These are phyloP conservation scores for Remorina albescens DNA, from an alignment of 2,797 vertebrate genomes.

Conservation along the genomic window DNA sequence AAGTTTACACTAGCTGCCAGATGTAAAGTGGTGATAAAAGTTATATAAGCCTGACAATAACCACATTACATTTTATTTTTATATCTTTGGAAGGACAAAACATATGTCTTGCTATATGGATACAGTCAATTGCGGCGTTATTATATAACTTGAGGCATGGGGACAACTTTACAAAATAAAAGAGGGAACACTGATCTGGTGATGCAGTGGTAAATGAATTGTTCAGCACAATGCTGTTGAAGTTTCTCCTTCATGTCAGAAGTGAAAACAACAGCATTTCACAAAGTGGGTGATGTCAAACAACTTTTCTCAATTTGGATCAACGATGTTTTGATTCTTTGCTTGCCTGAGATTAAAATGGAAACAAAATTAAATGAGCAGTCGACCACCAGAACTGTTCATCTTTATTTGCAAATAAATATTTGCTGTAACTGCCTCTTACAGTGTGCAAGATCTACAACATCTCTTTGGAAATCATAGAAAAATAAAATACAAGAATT, in stretches of 20 bases:
- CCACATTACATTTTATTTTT: neutral
- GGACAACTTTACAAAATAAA: neutral
- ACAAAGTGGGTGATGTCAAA: neutral
- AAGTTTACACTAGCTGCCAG: neutral
- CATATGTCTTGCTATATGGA: neutral
- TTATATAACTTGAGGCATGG: neutral
- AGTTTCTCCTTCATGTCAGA: neutral
- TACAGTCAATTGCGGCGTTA: neutral
- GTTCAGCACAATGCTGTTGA: neutral
- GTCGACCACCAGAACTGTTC: constrained; percentile 89
- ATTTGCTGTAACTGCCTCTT: constrained; percentile 93
- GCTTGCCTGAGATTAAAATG: neutral
- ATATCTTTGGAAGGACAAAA: neutral
- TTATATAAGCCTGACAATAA: neutral
- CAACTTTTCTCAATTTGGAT: neutral
- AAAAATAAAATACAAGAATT: constrained; percentile 99
- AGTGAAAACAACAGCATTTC: neutral
- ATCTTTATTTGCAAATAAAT: constrained; percentile 98
- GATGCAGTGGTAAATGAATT: neutral
- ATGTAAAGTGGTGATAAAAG: neutral
- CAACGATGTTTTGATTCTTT: neutral
- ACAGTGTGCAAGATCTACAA: constrained; percentile 95
- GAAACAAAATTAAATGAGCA: constrained; percentile 62
- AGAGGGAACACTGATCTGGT: neutral
- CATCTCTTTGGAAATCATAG: constrained; percentile 97